These are phyloP conservation scores for Anorthoa munda DNA, from an alignment of 2,888 invertebrate species.

Conservation along the genomic window DNA sequence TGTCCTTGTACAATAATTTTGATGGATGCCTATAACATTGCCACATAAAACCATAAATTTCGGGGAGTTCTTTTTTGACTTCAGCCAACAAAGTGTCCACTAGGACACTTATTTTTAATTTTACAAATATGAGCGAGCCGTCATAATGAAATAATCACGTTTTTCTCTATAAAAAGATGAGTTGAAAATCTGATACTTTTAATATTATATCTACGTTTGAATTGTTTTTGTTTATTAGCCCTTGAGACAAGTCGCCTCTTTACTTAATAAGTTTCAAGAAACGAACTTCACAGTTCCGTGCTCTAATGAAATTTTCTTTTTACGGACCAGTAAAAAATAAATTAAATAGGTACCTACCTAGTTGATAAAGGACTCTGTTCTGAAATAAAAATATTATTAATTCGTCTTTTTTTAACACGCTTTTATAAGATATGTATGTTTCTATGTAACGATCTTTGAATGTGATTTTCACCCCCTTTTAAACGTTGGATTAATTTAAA, in stretches of 20 bases:
- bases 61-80: no score
- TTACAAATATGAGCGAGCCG: not conserved
- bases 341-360: slow-evolving; percentile 14
- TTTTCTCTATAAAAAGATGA: not conserved
- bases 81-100: no score
- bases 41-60: no score
- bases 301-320: slow-evolving; percentile 15
- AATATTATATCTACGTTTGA: not conserved
- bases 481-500: no score
- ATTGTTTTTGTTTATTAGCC: slow-evolving; percentile 3
- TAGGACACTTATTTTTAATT: no score
- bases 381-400: not conserved
- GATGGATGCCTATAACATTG: no score
- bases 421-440: no score
- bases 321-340: slow-evolving; percentile 1
- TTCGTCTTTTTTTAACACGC: not conserved
- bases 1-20: no score
- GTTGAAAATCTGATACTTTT: not conserved
- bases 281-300: slow-evolving; percentile 2
- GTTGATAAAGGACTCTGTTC: not conserved
- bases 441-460: no score
- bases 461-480: no score
- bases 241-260: slow-evolving; percentile 1
- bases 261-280: slow-evolving; percentile 16
- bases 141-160: not conserved